phyloP scores from a whole-genome alignment of 2,888 invertebrate genomes.

The Heliconius ismenius region DNA sequence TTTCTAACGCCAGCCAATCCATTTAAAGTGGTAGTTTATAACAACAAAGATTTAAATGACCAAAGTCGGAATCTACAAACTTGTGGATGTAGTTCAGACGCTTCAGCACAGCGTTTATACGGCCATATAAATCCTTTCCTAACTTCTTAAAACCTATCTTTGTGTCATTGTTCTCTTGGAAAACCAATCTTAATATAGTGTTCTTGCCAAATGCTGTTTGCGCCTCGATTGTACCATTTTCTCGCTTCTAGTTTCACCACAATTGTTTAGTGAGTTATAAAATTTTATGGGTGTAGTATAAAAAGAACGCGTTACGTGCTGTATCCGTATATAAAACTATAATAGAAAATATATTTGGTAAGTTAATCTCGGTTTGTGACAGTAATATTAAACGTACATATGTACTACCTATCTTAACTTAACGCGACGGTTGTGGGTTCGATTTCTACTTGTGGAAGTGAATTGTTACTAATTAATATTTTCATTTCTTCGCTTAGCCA shows the following conservation, averaged over 20 bases:
- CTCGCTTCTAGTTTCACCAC: slow-evolving; percentile 48
- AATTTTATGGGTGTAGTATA: slow-evolving; percentile 35
- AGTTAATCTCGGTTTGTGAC: no score
- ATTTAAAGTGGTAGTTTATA: slow-evolving; percentile 59
- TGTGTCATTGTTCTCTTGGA: slow-evolving; percentile 71
- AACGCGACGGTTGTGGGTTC: no score
- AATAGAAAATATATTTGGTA: neutral
- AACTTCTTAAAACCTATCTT: slow-evolving; percentile 74
- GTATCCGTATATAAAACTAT: neutral
- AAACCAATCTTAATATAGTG: slow-evolving; percentile 77
- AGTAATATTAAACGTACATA: no score
- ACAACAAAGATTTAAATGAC: slow-evolving; percentile 77
- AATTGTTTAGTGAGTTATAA: slow-evolving; percentile 44
- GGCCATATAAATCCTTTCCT: slow-evolving; percentile 77
- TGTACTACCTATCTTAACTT: no score
- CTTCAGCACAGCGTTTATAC: slow-evolving; percentile 67
- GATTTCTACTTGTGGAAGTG: no score
- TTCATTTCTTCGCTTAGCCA: no score
- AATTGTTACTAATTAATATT: no score
- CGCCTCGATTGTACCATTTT: slow-evolving; percentile 48
- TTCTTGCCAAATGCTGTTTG: slow-evolving; percentile 75
- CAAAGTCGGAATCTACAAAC: slow-evolving; percentile 68
- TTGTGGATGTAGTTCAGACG: slow-evolving; percentile 56
- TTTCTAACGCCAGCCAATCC: no score
- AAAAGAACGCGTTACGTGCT: slow-evolving; percentile 10